Evolutionary conservation across 2,113 vertebrate genomes (phyloP).

Genomic region (Terrapene triunguis): DNA sequence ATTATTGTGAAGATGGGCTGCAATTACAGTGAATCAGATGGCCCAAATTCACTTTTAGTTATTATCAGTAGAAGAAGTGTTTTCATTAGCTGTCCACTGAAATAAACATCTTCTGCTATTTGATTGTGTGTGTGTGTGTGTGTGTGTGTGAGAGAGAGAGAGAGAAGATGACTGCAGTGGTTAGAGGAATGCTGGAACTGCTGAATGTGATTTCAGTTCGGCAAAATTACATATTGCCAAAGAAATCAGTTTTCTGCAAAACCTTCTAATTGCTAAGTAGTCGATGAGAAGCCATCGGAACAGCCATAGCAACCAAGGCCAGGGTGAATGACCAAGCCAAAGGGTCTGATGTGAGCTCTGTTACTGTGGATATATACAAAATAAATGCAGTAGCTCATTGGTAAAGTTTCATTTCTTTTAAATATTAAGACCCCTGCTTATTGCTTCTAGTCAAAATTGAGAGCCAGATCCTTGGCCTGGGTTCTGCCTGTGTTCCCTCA

Average conservation of each 20-base stretch:
- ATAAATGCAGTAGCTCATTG: slow-evolving; percentile 15
- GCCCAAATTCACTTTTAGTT: slow-evolving; percentile 33
- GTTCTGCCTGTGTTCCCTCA: background rate
- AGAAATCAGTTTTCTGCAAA: slow-evolving; percentile 57
- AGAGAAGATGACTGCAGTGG: background rate
- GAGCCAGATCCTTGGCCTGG: background rate
- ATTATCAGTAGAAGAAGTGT: slow-evolving; percentile 57
- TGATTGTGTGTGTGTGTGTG: slow-evolving; percentile 27
- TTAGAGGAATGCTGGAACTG: slow-evolving; percentile 1
- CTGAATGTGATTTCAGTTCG: slow-evolving; percentile 50
- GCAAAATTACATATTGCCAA: slow-evolving; percentile 26
- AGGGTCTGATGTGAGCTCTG: slow-evolving; percentile 58
- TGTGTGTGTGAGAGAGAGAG: background rate
- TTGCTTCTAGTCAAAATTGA: background rate
- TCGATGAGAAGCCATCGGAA: slow-evolving; percentile 54
- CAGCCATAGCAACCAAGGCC: slow-evolving; percentile 57
- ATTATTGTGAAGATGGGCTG: slow-evolving; percentile 37
- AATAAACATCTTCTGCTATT: slow-evolving; percentile 54
- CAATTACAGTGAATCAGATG: slow-evolving; percentile 50
- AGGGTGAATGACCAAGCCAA: slow-evolving; percentile 56
- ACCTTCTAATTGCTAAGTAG: slow-evolving; percentile 67
- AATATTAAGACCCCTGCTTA: background rate
- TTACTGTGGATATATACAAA: slow-evolving; percentile 72
- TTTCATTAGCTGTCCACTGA: slow-evolving; percentile 58
- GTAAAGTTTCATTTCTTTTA: slow-evolving; percentile 39